Evolutionary conservation across 2,113 vertebrate genomes (phyloP), one percentile per base, ranked within the genome.

Genomic region (Perca schrenkii): DNA sequence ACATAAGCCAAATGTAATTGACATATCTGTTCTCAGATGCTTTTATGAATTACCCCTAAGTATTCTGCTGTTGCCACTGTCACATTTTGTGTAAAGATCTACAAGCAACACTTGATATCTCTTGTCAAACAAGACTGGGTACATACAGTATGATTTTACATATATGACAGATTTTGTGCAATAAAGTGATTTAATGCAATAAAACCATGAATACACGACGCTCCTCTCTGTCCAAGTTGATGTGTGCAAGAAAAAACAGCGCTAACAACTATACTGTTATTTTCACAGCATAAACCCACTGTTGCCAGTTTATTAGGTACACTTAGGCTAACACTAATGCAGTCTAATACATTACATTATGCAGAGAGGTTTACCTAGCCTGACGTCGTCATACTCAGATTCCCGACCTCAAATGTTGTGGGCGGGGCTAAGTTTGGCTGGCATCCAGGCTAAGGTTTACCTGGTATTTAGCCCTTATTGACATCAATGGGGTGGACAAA

Each of bases 161-260:
- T 56, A 40, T 52, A 60, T 49, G 3, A 58, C 43, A 14, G 12
- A 40, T 66, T 46, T 60, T 22, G 31, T 71, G 82, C 50, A 66
- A n/a, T 65, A 21, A 60, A 21, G 4, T 31, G 0, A 74, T 52
- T 74, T 63, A 70, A 81, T 85, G 73, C 57, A 85, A 86, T 85
- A 67, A 90, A 87, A 66, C 14, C 8, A 73, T 46, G 13, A 69
- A 54, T 61, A 36, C 19, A 19, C 13, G 34, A 5, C 14, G 0
- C 3, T 63, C 16, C 6, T 43, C 8, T 62, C 11, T 80, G 34
- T 82, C 31, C 14, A 50, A 57, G 10, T 76, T 58, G 14, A 65
- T 61, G 13, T n/a, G 10, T 58, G n/a, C 19, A 65, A 16, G 4
- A 70, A 72, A 28, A 13, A 67, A 34, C 36, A 53, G 6, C 8